Evolutionary conservation across 1,140 invertebrate genomes (phyloP), one percentile per base, ranked within the genome.

Genomic region (Halotydeus destructor): DNA sequence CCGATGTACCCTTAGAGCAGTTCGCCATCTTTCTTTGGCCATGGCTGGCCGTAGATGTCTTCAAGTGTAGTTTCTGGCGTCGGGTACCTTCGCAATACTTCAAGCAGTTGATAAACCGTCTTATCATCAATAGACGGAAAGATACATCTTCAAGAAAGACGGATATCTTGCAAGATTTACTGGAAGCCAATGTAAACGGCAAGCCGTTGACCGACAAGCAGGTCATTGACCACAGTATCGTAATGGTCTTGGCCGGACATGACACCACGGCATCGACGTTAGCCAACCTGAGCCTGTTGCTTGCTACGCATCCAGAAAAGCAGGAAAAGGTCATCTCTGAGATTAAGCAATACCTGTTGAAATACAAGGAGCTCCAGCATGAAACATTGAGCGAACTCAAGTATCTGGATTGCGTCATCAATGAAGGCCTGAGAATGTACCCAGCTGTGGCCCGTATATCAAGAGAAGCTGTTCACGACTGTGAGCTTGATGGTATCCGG

Each of bases 241-340:
- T 74, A 4, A 78, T 79, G 51, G 74, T 78, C 38, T 57, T 69
- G 1, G 77, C 76, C 31, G 75, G 77, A 5, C 76, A 74, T 41
- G 78, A 83, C 55, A 82, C 80, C 0, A 76, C 76, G 0, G 73
- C 75, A 0, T 71, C 69, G 4, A 64, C 71, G 1, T 66, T 83
- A 41, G 59, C 69, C 0, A 74, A 73, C 51, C 61, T 67, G 6
- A 53, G 76, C 0, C 69, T 75, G 48, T 69, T 74, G 50, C 52
- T 84, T 33, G 69, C 76, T 1, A 57, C 69, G 30, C 60, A 74
- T 53, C 62, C 62, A 2, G 62, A 69, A 3, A 60, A 71, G 37
- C 78, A 81, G 56, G 59, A 66, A 19, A 63, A 61, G 44, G 50
- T 74, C 0, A 55, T 63, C 12, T 41, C 60, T 5, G 74, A 81